Evolutionary conservation across 1,140 invertebrate species (phyloP).

Genomic region (Antheraea pernyi): DNA sequence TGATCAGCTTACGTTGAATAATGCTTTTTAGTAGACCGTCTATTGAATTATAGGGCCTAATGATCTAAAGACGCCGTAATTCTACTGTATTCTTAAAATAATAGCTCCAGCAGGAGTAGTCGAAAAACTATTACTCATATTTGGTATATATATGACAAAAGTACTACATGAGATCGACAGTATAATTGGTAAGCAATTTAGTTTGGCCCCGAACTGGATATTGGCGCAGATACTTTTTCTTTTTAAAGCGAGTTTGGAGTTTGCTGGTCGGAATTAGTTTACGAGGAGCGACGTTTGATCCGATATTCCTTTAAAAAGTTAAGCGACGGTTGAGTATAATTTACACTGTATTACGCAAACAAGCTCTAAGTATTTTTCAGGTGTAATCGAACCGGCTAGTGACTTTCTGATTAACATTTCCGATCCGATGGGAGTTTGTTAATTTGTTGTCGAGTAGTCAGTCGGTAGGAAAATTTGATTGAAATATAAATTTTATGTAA

Average conservation of each 20-base stretch:
- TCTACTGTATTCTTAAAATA: too few species aligned
- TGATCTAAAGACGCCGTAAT: too few species aligned
- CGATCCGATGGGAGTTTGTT: not conserved
- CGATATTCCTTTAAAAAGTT: slow-evolving; percentile 74
- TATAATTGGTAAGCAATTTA: slow-evolving; percentile 73
- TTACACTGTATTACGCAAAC: slow-evolving; percentile 57
- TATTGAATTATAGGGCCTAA: too few species aligned
- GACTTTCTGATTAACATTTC: slow-evolving; percentile 2
- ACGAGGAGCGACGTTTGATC: slow-evolving; percentile 66
- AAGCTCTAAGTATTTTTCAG: slow-evolving; percentile 43
- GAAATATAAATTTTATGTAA: not conserved
- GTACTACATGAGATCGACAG: slow-evolving; percentile 52
- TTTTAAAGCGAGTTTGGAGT: slow-evolving; percentile 65
- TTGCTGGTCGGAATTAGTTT: slow-evolving; percentile 74
- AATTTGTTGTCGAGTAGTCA: not conserved
- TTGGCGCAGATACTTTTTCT: slow-evolving; percentile 46
- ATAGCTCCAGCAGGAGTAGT: too few species aligned
- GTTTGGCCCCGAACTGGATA: slow-evolving; percentile 54
- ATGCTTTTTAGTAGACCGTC: too few species aligned
- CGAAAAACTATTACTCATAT: too few species aligned
- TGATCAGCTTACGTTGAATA: too few species aligned
- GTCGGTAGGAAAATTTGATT: slow-evolving; percentile 4
- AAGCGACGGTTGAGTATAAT: slow-evolving; percentile 55
- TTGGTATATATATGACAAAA: too few species aligned
- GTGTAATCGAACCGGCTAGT: slow-evolving; percentile 37